These are phyloP conservation scores for Formica selysi DNA, from an alignment of 1,140 invertebrate genomes.

Conservation along the genomic window DNA sequence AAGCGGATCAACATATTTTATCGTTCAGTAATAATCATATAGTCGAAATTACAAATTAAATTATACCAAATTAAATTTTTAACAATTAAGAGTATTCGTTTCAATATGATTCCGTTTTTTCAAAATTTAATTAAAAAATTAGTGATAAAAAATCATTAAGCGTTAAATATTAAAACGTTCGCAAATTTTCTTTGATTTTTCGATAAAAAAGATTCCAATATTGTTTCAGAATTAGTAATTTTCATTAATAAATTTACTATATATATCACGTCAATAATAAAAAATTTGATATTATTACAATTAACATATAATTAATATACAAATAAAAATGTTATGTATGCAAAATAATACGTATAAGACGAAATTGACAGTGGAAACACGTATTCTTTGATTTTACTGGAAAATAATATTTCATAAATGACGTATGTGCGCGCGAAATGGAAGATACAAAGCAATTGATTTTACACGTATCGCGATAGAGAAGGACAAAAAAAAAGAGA, in stretches of 20 bases:
- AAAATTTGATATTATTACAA: neutral
- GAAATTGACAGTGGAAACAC: neutral
- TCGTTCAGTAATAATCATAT: neutral
- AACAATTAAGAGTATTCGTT: neutral
- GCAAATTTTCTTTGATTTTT: neutral
- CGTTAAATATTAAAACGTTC: neutral
- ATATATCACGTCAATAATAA: neutral
- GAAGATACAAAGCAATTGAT: neutral
- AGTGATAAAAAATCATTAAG: conserved; percentile 3
- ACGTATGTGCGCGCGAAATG: neutral
- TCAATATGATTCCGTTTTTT: neutral
- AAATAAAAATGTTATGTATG: conserved; percentile 7
- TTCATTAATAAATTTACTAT: neutral
- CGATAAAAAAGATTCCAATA: neutral
- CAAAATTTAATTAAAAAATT: neutral
- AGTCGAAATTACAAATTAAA: neutral
- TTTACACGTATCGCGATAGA: conserved; percentile 10
- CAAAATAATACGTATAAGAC: neutral
- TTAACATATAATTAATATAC: neutral
- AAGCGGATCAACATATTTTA: neutral
- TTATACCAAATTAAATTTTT: neutral
- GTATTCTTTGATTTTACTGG: neutral
- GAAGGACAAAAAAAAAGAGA: neutral
- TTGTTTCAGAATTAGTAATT: neutral
- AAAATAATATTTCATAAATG: conserved; percentile 9